A percentile compares a stretch with the other conserved stretches of the same genome.
phyloP scores from a whole-genome alignment of 2,888 invertebrate species.

The Pantelozetes paolii region DNA sequence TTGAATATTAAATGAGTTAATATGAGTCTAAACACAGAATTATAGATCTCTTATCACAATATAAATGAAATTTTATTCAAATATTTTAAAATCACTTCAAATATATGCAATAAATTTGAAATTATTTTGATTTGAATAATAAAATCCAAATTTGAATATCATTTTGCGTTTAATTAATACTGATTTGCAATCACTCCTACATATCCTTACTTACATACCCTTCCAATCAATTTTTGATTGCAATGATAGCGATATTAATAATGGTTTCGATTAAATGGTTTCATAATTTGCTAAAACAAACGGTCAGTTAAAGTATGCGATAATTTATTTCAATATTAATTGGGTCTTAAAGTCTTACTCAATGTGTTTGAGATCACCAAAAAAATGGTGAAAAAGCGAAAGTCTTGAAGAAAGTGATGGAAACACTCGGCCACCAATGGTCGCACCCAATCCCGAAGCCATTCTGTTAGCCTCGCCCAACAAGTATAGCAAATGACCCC shows the following conservation, averaged over 20 bases:
- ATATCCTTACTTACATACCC: background rate
- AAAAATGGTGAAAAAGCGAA: background rate
- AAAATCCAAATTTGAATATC: background rate
- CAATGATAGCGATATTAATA: background rate
- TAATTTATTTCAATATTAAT: background rate
- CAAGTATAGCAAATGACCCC: constrained; percentile 12
- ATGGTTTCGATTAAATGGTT: background rate
- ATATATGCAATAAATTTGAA: background rate
- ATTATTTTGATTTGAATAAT: background rate
- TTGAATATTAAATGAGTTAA: background rate
- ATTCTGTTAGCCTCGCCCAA: constrained; percentile 3
- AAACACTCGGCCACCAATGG: constrained; percentile 11
- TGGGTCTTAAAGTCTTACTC: constrained; percentile 5
- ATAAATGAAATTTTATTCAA: background rate
- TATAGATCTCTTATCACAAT: constrained; percentile 6
- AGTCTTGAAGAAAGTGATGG: background rate
- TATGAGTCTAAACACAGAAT: background rate
- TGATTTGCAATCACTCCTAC: background rate
- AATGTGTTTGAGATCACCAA: no score
- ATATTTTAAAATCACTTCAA: background rate
- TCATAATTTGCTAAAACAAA: background rate
- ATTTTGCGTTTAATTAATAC: background rate
- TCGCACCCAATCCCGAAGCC: constrained; percentile 32
- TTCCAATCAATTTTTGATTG: background rate
- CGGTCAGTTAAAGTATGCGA: background rate